Evolutionary conservation across 1,140 invertebrate genomes (phyloP).

Genomic region (Hormaphis cornu): DNA sequence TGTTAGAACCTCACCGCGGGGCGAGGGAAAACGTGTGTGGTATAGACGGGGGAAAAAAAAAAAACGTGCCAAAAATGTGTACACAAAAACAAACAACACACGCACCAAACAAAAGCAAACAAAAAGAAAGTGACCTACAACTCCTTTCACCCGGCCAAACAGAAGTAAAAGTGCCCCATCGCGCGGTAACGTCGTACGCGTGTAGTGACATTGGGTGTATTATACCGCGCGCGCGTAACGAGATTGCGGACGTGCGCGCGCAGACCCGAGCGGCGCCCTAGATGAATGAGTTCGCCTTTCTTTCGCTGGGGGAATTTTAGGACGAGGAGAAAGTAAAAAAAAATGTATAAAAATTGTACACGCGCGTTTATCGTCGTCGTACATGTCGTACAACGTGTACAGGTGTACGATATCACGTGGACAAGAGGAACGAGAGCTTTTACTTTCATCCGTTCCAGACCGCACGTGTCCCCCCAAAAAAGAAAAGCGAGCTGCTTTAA

Average conservation of each 20-base stretch:
- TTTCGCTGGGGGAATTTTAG: constrained; percentile 30
- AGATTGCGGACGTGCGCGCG: background rate
- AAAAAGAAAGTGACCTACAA: constrained; percentile 33
- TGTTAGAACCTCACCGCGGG: too few species aligned
- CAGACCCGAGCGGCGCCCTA: constrained; percentile 8
- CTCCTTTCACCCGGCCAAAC: constrained; percentile 28
- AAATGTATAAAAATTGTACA: too few species aligned
- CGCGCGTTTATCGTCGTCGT: too few species aligned
- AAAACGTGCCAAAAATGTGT: constrained; percentile 22
- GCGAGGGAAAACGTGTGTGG: too few species aligned
- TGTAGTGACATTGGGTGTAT: constrained; percentile 31
- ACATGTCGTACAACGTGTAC: too few species aligned
- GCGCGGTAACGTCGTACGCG: too few species aligned
- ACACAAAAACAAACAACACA: constrained; percentile 22
- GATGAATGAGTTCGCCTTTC: constrained; percentile 29
- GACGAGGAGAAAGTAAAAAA: constrained; percentile 30
- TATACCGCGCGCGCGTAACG: background rate
- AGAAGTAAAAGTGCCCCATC: constrained; percentile 32
- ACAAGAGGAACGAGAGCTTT: constrained; percentile 25
- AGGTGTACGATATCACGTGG: too few species aligned
- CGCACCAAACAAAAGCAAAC: constrained; percentile 27
- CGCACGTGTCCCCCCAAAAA: constrained; percentile 4
- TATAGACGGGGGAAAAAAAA: background rate
- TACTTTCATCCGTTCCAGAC: constrained; percentile 23
- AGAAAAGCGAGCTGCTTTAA: too few species aligned